Conservation (phyloP, 2,888 invertebrate genomes). For the Scaptomyza polygonia region DNA sequence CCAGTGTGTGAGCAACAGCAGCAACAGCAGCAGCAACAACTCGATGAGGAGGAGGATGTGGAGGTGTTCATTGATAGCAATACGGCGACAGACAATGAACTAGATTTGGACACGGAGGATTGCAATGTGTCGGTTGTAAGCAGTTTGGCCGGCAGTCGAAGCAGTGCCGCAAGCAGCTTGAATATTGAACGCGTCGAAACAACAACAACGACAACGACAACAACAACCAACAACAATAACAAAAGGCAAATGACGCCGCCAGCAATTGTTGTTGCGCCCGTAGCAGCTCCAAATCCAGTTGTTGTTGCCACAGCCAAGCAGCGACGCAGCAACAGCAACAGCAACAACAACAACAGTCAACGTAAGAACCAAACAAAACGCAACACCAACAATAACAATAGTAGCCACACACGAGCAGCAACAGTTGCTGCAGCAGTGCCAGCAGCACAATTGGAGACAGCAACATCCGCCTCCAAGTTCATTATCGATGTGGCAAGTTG, state of each 20-base stretch:
- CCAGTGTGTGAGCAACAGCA: constrained; percentile 11
- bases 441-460: constrained; percentile 50
- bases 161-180: constrained; percentile 66
- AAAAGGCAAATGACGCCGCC: constrained; percentile 13
- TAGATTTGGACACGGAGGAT: constrained; percentile 56
- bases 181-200: constrained; percentile 62
- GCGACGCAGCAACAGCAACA: constrained; percentile 23
- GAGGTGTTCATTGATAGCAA: constrained; percentile 81
- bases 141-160: constrained; percentile 66
- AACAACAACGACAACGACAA: not conserved
- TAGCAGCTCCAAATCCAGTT: not conserved
- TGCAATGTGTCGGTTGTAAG: constrained; percentile 73
- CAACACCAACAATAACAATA: constrained; percentile 3
- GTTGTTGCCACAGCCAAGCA: constrained; percentile 12
- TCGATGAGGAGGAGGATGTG: constrained; percentile 75
- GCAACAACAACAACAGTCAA: constrained; percentile 4
- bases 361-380: constrained; percentile 28
- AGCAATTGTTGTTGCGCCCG: not conserved
- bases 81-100: constrained; percentile 71
- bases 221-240: not conserved
- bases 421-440: constrained; percentile 30
- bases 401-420: not conserved
- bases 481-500: constrained; percentile 95
- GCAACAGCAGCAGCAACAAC: constrained; percentile 9
- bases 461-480: constrained; percentile 84